Percentiles rank a stretch among this genome's conserved stretches.
These are phyloP conservation scores for Montipora capricornis DNA, from an alignment of 64 coral and sea anemone species.

Conservation along the genomic window DNA sequence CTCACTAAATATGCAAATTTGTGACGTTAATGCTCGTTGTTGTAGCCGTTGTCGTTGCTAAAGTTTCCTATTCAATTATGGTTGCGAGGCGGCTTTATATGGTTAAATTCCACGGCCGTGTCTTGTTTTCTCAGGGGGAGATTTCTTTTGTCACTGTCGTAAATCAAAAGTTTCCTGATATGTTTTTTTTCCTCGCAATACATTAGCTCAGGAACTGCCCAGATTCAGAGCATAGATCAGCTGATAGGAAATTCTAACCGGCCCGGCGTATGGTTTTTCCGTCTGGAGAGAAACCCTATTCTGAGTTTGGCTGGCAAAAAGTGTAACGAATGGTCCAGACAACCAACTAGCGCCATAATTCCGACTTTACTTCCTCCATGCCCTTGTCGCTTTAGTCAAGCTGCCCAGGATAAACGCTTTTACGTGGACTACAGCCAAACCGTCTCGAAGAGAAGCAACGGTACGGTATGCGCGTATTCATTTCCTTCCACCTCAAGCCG, in stretches of 20 bases:
- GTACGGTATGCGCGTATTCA: constrained; percentile 50
- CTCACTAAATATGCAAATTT: no score
- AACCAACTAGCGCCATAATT: constrained; percentile 9
- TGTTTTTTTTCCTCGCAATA: not conserved
- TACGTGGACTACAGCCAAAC: not conserved
- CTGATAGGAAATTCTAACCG: constrained; percentile 48
- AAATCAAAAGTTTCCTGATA: not conserved
- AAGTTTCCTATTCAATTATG: no score
- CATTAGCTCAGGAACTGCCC: constrained; percentile 58
- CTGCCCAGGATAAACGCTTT: constrained; percentile 9
- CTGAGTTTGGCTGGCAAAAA: constrained; percentile 21
- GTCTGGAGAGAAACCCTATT: constrained; percentile 13
- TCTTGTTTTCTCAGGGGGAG: no score
- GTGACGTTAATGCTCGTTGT: no score
- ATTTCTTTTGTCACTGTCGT: no score
- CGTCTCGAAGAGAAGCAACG: not conserved
- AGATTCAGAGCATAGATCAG: constrained; percentile 24
- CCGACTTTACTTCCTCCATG: constrained; percentile 34
- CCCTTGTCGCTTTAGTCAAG: constrained; percentile 48
- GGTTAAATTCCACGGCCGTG: no score
- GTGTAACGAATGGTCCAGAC: constrained; percentile 62
- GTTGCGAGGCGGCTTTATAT: no score
- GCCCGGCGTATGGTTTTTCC: constrained; percentile 64
- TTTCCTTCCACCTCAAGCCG: not conserved
- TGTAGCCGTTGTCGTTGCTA: no score